phyloP scores from a whole-genome alignment of 2,113 vertebrate species.

The Thermophis baileyi region DNA sequence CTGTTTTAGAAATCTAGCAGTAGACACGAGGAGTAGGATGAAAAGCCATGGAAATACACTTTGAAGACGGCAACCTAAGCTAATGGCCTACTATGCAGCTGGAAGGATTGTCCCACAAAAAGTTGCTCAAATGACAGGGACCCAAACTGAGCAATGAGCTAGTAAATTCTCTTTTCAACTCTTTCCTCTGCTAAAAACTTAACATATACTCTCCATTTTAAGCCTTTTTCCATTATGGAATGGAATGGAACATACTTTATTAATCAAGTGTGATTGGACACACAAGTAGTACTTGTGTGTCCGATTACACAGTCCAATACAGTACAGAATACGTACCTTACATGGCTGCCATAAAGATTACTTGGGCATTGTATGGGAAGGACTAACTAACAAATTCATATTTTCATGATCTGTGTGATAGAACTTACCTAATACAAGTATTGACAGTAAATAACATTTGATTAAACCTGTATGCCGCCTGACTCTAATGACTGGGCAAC shows the following conservation, averaged over 20 bases:
- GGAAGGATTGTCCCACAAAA: no score
- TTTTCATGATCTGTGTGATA: not conserved
- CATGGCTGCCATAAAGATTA: not conserved
- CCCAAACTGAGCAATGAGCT: not conserved
- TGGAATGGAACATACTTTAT: not conserved
- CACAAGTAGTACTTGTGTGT: not conserved
- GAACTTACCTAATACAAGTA: not conserved
- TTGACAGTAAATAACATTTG: not conserved
- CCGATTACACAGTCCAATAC: not conserved
- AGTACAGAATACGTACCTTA: not conserved
- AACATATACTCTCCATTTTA: not conserved
- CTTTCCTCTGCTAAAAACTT: not conserved
- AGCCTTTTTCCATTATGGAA: not conserved
- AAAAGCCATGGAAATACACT: not conserved
- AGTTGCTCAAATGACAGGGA: not conserved
- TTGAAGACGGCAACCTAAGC: not conserved
- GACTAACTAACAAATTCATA: not conserved
- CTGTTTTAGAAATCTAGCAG: not conserved
- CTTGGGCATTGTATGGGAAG: not conserved
- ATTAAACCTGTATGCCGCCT: not conserved
- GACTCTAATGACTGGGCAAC: not conserved
- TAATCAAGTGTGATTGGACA: not conserved
- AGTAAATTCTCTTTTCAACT: not conserved
- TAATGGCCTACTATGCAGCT: not conserved
- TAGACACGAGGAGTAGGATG: not conserved